Evolutionary conservation across 2,113 vertebrate genomes (phyloP).

Genomic region (Paralichthys olivaceus): DNA sequence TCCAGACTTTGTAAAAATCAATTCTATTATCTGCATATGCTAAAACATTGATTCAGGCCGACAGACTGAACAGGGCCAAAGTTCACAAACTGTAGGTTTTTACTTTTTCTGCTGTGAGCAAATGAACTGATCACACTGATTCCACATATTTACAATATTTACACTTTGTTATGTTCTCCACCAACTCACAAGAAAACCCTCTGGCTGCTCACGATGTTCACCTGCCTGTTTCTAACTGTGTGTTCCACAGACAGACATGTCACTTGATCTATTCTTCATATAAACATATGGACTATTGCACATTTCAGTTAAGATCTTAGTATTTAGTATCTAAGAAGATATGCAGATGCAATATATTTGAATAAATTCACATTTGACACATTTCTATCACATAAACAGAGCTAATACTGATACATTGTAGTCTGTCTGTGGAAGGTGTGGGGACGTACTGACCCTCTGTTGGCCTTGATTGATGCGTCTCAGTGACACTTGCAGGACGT

Average conservation of each 20-base stretch:
- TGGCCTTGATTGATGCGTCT: slow-evolving; percentile 85
- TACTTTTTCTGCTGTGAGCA: not conserved
- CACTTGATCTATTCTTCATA: too few species aligned
- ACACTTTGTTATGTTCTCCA: too few species aligned
- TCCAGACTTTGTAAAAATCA: not conserved
- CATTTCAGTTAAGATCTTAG: too few species aligned
- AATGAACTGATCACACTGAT: too few species aligned
- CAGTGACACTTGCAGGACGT: slow-evolving; percentile 93
- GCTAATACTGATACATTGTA: not conserved
- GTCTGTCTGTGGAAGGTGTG: not conserved
- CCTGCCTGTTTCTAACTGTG: too few species aligned
- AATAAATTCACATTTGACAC: not conserved
- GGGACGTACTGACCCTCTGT: slow-evolving; percentile 85
- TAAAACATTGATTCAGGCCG: not conserved
- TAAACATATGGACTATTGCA: too few species aligned
- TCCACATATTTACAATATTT: too few species aligned
- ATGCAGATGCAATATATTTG: too few species aligned
- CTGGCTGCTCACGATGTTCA: too few species aligned
- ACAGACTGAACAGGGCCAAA: not conserved
- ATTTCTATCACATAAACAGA: not conserved
- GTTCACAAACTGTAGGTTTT: not conserved
- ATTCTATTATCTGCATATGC: not conserved
- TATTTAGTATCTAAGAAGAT: too few species aligned
- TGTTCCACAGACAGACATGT: too few species aligned
- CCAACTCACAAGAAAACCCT: too few species aligned